Conservation (phyloP, 2,113 vertebrate species). For the Leptobrachium ailaonicum region DNA sequence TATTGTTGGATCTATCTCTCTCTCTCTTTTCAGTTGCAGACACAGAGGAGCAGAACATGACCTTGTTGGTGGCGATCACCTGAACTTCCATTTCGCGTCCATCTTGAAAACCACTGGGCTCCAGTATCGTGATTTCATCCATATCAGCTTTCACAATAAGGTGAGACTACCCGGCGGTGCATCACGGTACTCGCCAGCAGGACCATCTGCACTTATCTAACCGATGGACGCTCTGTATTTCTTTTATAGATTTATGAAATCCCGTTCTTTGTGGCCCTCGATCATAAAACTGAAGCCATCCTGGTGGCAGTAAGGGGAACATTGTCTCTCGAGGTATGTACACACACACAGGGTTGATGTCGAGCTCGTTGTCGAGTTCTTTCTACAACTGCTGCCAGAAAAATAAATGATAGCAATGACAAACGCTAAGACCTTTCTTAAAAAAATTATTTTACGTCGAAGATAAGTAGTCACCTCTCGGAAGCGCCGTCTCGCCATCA, state of each 20-base stretch:
- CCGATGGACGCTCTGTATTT: slow-evolving; percentile 4
- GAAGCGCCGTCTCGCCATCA: no score
- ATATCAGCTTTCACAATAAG: slow-evolving; percentile 95
- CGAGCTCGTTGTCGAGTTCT: no score
- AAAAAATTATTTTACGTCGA: no score
- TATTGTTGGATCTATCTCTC: no score
- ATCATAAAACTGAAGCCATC: slow-evolving; percentile 88
- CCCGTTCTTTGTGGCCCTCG: slow-evolving; percentile 91
- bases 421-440: no score
- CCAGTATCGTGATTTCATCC: slow-evolving; percentile 92
- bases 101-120: slow-evolving; percentile 87
- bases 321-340: slow-evolving; percentile 85
- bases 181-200: background rate
- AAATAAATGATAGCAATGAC: no score
- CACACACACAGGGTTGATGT: no score
- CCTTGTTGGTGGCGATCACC: slow-evolving; percentile 77
- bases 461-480: no score
- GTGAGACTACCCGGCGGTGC: slow-evolving; percentile 58
- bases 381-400: no score
- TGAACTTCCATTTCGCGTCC: slow-evolving; percentile 86
- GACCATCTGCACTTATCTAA: background rate
- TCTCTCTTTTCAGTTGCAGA: slow-evolving; percentile 71
- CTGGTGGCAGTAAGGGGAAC: slow-evolving; percentile 93
- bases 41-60: slow-evolving; percentile 72
- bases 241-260: slow-evolving; percentile 89